Conservation (phyloP, 1,140 invertebrate genomes). For the Brachystomella parvula region DNA sequence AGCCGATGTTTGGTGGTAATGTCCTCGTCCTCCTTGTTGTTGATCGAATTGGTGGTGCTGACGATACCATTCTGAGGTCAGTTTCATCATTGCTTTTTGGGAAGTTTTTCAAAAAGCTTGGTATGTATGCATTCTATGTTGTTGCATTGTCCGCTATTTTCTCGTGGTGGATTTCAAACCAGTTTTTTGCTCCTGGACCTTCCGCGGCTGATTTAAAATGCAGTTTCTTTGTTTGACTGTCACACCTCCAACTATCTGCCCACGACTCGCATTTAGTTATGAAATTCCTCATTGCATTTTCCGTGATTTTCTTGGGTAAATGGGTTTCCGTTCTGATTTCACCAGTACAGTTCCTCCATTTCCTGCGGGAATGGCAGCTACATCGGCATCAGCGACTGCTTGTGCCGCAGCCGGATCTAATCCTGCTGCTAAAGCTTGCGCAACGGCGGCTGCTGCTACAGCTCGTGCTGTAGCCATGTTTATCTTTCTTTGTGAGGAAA, state of each 20-base stretch:
- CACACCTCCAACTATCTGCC: neutral
- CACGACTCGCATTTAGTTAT: neutral
- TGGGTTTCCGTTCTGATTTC: neutral
- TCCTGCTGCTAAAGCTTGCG: no score
- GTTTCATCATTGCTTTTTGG: neutral
- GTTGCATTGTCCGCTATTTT: neutral
- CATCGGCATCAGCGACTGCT: neutral
- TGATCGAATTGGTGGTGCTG: neutral
- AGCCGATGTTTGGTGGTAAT: neutral
- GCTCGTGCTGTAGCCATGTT: no score
- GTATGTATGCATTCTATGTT: neutral
- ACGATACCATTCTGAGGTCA: neutral
- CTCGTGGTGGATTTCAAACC: neutral
- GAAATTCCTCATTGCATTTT: neutral
- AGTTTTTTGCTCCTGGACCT: neutral
- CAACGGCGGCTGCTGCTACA: no score
- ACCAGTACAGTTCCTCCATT: neutral
- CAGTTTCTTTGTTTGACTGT: neutral
- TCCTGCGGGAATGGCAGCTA: neutral
- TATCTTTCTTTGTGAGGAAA: no score
- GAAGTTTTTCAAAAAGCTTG: neutral
- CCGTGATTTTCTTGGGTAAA: neutral
- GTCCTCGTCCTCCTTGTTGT: neutral
- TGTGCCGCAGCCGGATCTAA: no score
- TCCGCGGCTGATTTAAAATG: neutral